Evolutionary conservation across 2,797 vertebrate genomes (phyloP).

Genomic region (Pampus argenteus): DNA sequence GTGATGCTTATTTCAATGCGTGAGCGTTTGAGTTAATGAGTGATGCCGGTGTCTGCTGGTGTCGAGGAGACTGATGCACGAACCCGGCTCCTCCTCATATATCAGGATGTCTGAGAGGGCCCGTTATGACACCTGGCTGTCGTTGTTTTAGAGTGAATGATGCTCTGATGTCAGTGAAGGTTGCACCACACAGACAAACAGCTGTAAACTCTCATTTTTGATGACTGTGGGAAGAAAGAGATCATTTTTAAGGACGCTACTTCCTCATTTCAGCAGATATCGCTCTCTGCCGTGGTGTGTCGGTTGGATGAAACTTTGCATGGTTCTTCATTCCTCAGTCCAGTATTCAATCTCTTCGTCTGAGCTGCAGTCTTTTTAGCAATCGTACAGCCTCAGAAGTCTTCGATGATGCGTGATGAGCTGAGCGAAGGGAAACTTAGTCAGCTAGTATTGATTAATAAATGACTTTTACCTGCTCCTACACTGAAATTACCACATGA

Average conservation of each 20-base stretch:
- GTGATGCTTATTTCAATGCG: conserved; percentile 41
- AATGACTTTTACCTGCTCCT: conserved; percentile 14
- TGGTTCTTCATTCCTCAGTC: conserved; percentile 1
- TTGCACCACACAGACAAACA: conserved; percentile 14
- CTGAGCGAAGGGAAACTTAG: conserved; percentile 36
- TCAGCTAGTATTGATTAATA: conserved; percentile 23
- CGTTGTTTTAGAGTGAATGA: conserved; percentile 52
- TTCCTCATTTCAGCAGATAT: background rate
- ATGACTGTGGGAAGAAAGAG: background rate
- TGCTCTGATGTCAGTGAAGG: conserved; percentile 41
- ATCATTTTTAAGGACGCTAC: conserved; percentile 20
- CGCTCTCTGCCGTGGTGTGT: conserved; percentile 1
- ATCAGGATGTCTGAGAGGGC: conserved; percentile 39
- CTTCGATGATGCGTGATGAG: conserved; percentile 20
- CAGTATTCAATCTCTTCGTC: background rate
- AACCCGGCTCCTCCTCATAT: conserved; percentile 38
- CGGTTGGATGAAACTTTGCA: conserved; percentile 10
- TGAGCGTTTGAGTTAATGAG: conserved; percentile 48
- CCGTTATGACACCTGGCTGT: conserved; percentile 67
- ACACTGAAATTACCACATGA: background rate
- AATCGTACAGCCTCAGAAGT: conserved; percentile 39
- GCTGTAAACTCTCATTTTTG: conserved; percentile 16
- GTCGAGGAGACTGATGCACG: conserved; percentile 42
- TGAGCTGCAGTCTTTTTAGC: conserved; percentile 50
- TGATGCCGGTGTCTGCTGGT: conserved; percentile 36